Evolutionary conservation across 2,797 vertebrate genomes (phyloP), one percentile per base, ranked within the genome.

Genomic region (Ceyx erithaca): DNA sequence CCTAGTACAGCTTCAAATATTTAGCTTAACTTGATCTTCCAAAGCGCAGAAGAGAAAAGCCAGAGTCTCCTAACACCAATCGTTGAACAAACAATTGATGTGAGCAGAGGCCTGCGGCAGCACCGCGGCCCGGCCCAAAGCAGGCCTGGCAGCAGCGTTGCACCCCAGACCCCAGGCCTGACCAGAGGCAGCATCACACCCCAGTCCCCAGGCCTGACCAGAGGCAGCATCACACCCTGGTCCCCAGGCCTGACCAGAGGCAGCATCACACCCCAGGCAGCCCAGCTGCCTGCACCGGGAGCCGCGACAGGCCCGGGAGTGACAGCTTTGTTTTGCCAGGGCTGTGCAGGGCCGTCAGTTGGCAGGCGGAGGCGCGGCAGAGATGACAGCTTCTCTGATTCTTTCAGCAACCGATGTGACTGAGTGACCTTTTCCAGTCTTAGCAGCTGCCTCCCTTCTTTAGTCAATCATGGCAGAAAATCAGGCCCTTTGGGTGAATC

Each of bases 391-490:
- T 96, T 94, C 96, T 96, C 95, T 76, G 92, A 97, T 97, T 96
- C 97, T 96, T 95, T 97, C 95, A 95, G 97, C 93, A 96, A 78
- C 95, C 51, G 85, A 97, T 96, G 96, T 97, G 97, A 97, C 95
- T 94, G 87, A 93, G 90, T 98, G 98, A 98, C 98, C 98, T 98
- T 98, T 98, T 93, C 93, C 97, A 95, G 90, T 91, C 96, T 95
- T 83, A 59, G 88, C 95, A 96, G 89, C 96, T 96, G 95, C 92
- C 92, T 93, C 94, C 85, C 95, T 96, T 95, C 97, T 95, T 97
- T 96, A 97, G 94, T 98, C 96, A 96, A 95, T 98, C 96, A 97
- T 92, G 85, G 94, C 85, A 84, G 80, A 75, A 96, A 97, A 97
- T 48, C 69, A 95, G 94, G 77, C 94, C 94, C 89, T 78, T 64